These are phyloP conservation scores for Anthopleura sola DNA, from an alignment of 64 coral and sea anemone genomes.

Conservation along the genomic window DNA sequence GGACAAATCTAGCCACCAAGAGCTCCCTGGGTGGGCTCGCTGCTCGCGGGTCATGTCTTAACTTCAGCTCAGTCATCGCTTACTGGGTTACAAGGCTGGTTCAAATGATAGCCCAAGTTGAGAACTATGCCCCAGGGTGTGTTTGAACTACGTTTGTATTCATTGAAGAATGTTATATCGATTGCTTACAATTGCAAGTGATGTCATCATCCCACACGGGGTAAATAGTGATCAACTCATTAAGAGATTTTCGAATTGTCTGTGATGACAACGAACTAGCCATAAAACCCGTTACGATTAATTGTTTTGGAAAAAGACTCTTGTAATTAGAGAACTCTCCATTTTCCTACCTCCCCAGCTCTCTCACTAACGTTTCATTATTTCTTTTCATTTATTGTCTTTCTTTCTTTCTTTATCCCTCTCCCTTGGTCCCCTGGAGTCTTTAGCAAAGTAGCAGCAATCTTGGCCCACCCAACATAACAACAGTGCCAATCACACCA, in stretches of 20 bases:
- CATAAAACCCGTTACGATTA: background rate
- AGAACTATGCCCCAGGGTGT: too few species aligned
- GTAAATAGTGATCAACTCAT: background rate
- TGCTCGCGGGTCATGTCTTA: background rate
- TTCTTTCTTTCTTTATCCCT: background rate
- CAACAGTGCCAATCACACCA: background rate
- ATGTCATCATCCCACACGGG: background rate
- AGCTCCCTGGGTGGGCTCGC: background rate
- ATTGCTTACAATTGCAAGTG: background rate
- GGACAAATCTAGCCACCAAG: background rate
- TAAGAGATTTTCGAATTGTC: background rate
- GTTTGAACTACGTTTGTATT: too few species aligned
- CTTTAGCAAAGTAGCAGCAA: background rate
- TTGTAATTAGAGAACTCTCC: background rate
- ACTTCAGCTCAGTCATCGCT: too few species aligned
- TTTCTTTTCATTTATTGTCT: background rate
- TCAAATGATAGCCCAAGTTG: too few species aligned
- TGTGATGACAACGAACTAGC: background rate
- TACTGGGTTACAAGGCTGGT: too few species aligned
- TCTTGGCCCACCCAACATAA: background rate
- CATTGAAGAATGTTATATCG: too few species aligned
- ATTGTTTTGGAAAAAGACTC: background rate
- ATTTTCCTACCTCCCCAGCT: background rate
- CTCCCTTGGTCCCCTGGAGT: background rate
- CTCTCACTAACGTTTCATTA: background rate